Evolutionary conservation across 1,140 invertebrate genomes (phyloP).

Genomic region (Melanaphis sacchari): DNA sequence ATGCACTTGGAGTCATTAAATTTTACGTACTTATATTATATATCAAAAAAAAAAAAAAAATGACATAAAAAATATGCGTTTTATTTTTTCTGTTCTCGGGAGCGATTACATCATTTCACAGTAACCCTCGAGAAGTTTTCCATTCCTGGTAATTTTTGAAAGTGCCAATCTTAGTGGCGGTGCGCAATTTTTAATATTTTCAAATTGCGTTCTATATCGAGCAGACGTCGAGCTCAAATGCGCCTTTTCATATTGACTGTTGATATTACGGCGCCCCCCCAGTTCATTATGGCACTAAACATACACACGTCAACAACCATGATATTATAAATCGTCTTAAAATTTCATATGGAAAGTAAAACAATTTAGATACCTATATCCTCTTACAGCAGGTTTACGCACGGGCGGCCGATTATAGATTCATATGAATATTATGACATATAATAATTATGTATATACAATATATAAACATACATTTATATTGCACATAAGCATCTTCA

Average conservation of each 20-base stretch:
- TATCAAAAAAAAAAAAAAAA: no score
- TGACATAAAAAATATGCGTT: not conserved
- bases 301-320: not conserved
- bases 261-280: not conserved
- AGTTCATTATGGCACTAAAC: not conserved
- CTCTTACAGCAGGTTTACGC: not conserved
- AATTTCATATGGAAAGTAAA: not conserved
- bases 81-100: not conserved
- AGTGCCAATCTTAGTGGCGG: not conserved
- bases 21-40: no score
- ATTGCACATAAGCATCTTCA: not conserved
- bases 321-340: not conserved
- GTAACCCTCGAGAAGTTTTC: not conserved
- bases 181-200: not conserved
- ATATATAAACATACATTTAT: no score
- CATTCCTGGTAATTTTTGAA: not conserved
- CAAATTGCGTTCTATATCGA: not conserved
- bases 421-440: not conserved
- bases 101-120: not conserved
- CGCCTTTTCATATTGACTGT: not conserved
- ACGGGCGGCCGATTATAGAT: not conserved
- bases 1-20: no score
- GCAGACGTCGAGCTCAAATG: not conserved
- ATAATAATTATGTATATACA: not conserved
- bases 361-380: not conserved